phyloP scores from a whole-genome alignment of 2,888 invertebrate species.

The Iselma pallidipennis region DNA sequence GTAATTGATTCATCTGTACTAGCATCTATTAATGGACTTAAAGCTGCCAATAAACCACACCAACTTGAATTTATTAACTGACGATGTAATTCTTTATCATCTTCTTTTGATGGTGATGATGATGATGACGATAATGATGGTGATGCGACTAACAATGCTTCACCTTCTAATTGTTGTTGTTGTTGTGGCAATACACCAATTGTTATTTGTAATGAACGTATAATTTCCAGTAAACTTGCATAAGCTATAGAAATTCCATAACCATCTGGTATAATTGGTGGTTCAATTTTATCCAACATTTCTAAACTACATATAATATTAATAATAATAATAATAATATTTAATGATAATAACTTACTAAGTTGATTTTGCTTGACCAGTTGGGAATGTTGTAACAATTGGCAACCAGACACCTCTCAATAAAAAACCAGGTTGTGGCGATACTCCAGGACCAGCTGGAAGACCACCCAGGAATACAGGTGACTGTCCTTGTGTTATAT shows the following conservation, averaged over 20 bases:
- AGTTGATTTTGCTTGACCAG: constrained; percentile 84
- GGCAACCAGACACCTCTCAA: constrained; percentile 93
- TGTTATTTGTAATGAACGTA: constrained; percentile 79
- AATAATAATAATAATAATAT: not conserved
- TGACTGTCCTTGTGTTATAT: constrained; percentile 63
- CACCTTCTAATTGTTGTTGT: constrained; percentile 45
- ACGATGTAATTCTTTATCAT: constrained; percentile 61
- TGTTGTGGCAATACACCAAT: constrained; percentile 61
- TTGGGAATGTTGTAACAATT: constrained; percentile 80
- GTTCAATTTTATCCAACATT: constrained; percentile 93
- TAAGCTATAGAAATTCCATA: constrained; percentile 97
- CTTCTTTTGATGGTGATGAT: constrained; percentile 43
- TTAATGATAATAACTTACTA: constrained; percentile 69
- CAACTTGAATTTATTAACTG: constrained; percentile 92
- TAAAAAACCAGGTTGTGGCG: constrained; percentile 89
- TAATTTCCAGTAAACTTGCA: constrained; percentile 89
- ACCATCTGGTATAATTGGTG: constrained; percentile 93
- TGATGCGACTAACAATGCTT: no score
- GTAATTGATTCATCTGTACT: constrained; percentile 92
- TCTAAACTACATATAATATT: constrained; percentile 77
- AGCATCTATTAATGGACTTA: constrained; percentile 91
- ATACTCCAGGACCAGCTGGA: constrained; percentile 74
- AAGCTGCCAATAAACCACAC: constrained; percentile 90
- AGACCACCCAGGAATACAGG: constrained; percentile 67
- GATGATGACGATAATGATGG: constrained; percentile 9